These are phyloP conservation scores for Plutomurus gul DNA, from an alignment of 1,140 invertebrate species.

Conservation along the genomic window DNA sequence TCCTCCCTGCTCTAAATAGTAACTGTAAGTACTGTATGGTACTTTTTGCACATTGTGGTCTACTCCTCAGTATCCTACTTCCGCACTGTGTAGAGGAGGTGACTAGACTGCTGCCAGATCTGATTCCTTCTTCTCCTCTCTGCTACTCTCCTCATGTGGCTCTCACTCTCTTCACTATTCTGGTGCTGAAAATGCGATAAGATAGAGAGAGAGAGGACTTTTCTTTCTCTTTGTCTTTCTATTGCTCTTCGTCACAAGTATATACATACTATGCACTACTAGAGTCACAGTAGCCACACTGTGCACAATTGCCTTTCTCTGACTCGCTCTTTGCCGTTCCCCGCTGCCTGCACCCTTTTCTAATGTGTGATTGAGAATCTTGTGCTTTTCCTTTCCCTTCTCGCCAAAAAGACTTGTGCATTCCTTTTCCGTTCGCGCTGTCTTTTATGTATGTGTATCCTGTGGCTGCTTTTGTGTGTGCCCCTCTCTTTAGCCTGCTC, in stretches of 20 bases:
- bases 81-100: background rate
- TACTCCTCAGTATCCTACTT: background rate
- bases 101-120: too few species aligned
- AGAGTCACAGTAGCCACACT: too few species aligned
- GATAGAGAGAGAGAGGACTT: background rate
- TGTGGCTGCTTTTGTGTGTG: too few species aligned
- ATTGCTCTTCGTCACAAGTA: too few species aligned
- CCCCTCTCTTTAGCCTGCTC: background rate
- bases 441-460: background rate
- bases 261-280: too few species aligned
- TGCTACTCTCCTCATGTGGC: background rate
- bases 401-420: background rate
- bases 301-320: too few species aligned
- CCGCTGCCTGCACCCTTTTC: background rate
- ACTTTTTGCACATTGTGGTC: too few species aligned
- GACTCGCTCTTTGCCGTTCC: background rate
- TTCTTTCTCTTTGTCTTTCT: background rate
- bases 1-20: too few species aligned
- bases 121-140: background rate
- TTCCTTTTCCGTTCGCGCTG: background rate
- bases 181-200: background rate
- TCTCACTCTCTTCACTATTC: slow-evolving; percentile 4
- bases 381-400: background rate
- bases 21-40: too few species aligned
- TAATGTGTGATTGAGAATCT: background rate